A percentile compares a stretch with the other conserved stretches of the same genome.
Conservation (phyloP, 2,113 vertebrate species). For the Pavo muticus region DNA sequence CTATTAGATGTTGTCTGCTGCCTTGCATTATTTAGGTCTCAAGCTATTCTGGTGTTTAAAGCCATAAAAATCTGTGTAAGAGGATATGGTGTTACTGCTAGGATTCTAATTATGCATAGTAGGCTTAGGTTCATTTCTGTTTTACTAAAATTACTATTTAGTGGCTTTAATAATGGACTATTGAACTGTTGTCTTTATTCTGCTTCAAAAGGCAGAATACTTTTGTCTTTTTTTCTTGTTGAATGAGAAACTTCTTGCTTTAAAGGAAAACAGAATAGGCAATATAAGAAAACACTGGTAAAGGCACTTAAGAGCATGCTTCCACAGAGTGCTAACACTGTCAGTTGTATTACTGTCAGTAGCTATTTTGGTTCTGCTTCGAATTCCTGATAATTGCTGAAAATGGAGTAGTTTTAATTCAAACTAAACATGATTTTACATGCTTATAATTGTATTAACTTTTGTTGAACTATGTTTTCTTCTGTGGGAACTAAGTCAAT, state of each 20-base stretch:
- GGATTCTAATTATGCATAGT: not conserved
- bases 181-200: not conserved
- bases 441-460: not conserved
- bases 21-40: not conserved
- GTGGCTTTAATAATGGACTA: not conserved
- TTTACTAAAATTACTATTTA: not conserved
- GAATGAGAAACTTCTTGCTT: not conserved
- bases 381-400: not conserved
- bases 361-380: not conserved
- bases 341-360: fast-evolving
- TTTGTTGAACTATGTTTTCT: not conserved
- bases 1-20: not conserved
- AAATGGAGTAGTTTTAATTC: not conserved
- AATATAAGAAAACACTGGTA: not conserved
- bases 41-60: not conserved
- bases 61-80: not conserved
- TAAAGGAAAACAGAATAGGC: not conserved
- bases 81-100: not conserved
- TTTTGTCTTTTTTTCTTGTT: not conserved
- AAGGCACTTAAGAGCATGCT: not conserved
- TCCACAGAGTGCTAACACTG: not conserved
- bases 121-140: not conserved
- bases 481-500: not conserved
- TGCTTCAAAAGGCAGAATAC: not conserved
- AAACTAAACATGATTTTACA: not conserved